A percentile compares a stretch with the other conserved stretches of the same genome.
Evolutionary conservation across 2,113 vertebrate species (phyloP).

Genomic region (Forbesichthys agassizii): DNA sequence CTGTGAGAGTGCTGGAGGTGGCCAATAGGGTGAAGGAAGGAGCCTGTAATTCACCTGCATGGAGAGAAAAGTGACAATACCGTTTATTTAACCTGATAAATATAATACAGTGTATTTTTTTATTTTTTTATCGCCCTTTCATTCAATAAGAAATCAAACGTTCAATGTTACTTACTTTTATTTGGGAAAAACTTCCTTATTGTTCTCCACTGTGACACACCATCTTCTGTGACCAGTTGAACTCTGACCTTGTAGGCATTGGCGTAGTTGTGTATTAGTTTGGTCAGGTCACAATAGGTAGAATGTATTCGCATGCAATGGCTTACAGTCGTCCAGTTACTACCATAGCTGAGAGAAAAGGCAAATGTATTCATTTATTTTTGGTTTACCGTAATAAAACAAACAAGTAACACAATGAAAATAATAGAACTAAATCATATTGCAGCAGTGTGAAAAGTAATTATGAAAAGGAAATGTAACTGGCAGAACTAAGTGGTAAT

Average conservation of each 20-base stretch:
- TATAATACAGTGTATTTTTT: not conserved
- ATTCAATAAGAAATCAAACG: not conserved
- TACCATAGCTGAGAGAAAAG: slow-evolving; percentile 9
- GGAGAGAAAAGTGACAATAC: slow-evolving; percentile 4
- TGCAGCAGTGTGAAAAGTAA: not conserved
- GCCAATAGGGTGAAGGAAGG: slow-evolving; percentile 66
- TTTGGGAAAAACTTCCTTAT: slow-evolving; percentile 25
- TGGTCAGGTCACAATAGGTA: slow-evolving; percentile 46
- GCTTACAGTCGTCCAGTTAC: slow-evolving; percentile 14
- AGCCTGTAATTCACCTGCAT: slow-evolving; percentile 56
- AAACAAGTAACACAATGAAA: not conserved
- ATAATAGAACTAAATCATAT: not conserved
- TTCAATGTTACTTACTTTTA: slow-evolving; percentile 44
- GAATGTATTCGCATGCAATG: slow-evolving; percentile 39
- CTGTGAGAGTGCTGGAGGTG: slow-evolving; percentile 50
- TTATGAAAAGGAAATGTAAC: not conserved
- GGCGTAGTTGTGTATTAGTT: slow-evolving; percentile 5
- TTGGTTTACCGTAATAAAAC: not conserved
- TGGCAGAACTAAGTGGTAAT: not conserved
- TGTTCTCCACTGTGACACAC: not conserved
- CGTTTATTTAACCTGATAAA: not conserved
- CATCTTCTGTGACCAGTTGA: slow-evolving; percentile 27
- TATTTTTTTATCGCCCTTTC: not conserved
- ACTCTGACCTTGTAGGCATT: slow-evolving; percentile 46
- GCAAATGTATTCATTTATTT: not conserved